Evolutionary conservation across 2,113 vertebrate species (phyloP).

Genomic region (Peromyscus leucopus): DNA sequence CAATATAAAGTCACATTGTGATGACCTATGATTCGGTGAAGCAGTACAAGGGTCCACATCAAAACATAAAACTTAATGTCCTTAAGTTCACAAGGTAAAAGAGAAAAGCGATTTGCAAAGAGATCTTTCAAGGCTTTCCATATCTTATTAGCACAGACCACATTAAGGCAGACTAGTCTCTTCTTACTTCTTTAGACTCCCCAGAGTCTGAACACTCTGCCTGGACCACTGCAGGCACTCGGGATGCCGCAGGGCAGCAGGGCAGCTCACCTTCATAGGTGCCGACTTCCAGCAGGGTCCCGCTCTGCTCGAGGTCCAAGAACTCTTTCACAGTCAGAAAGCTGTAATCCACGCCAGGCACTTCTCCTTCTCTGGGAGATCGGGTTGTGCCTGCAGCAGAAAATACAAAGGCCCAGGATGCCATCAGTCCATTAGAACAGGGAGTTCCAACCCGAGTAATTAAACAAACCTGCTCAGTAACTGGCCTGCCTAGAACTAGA

Average conservation of each 20-base stretch:
- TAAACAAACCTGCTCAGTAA: constrained; percentile 30
- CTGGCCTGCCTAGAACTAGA: not conserved
- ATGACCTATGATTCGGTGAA: not conserved
- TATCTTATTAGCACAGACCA: no score
- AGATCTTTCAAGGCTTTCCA: not conserved
- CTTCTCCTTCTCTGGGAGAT: constrained; percentile 95
- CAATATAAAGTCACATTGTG: not conserved
- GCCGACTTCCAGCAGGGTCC: constrained; percentile 97
- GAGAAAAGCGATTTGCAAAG: not conserved
- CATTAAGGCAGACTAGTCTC: not conserved
- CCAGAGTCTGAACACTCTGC: not conserved
- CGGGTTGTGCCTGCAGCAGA: constrained; percentile 95
- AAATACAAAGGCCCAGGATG: not conserved
- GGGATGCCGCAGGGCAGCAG: accelerated
- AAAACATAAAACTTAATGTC: not conserved
- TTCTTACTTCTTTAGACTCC: not conserved
- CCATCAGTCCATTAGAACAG: constrained; percentile 50
- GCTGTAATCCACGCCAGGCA: constrained; percentile 97
- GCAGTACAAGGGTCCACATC: not conserved
- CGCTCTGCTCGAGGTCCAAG: constrained; percentile 95
- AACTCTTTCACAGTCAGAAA: constrained; percentile 98
- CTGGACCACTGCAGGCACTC: not conserved
- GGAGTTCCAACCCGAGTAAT: constrained; percentile 20
- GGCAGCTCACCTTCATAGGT: constrained; percentile 95
- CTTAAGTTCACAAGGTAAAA: not conserved